Conservation (phyloP, 1,140 invertebrate species). For the Rhyzopertha dominica region DNA sequence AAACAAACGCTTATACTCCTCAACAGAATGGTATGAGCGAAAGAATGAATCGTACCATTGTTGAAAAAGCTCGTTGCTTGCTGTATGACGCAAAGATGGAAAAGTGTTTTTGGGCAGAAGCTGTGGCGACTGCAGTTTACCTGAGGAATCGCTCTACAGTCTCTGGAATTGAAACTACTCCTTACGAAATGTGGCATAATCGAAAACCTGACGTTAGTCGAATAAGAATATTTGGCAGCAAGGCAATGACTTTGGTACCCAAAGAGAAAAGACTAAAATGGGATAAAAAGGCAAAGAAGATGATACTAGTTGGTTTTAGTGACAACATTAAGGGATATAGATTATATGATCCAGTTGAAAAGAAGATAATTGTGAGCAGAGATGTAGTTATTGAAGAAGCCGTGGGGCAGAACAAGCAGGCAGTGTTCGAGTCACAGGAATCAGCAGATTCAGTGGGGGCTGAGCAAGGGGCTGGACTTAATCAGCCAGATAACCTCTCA, state of each 20-base stretch:
- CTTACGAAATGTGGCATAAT: constrained; percentile 27
- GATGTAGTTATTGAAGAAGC: constrained; percentile 37
- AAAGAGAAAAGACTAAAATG: constrained; percentile 32
- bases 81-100: constrained; percentile 36
- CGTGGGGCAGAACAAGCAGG: no score
- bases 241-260: constrained; percentile 34
- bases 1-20: constrained; percentile 38
- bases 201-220: constrained; percentile 34
- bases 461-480: no score
- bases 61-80: constrained; percentile 41
- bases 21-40: constrained; percentile 47
- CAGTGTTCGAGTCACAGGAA: no score
- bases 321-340: constrained; percentile 25
- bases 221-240: constrained; percentile 35
- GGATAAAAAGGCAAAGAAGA: constrained; percentile 27
- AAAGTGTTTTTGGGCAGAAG: constrained; percentile 44
- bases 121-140: constrained; percentile 46
- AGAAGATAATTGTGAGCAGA: constrained; percentile 28
- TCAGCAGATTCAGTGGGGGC: no score
- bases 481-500: no score
- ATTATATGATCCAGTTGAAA: constrained; percentile 28
- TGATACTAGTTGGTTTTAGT: constrained; percentile 26
- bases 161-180: constrained; percentile 19
- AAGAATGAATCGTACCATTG: constrained; percentile 42
- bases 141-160: constrained; percentile 40